phyloP scores from a whole-genome alignment of 2,888 invertebrate genomes.

The Teleogryllus oceanicus region DNA sequence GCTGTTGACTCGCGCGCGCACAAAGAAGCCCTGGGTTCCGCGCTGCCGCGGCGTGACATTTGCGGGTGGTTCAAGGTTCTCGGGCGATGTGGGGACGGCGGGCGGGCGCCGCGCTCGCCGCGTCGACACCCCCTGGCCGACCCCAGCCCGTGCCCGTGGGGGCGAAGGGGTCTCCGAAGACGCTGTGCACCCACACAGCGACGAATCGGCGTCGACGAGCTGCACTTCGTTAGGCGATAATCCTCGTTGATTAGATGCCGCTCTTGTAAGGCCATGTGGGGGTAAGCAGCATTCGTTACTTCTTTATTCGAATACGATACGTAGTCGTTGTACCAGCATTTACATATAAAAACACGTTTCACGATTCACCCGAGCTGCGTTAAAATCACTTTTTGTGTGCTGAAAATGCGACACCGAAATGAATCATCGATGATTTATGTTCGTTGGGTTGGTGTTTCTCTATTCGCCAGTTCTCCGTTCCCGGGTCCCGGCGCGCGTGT shows the following conservation, averaged over 20 bases:
- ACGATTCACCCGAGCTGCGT: not conserved
- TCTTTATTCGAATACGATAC: not conserved
- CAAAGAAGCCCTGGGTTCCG: not conserved
- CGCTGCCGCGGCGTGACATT: not conserved
- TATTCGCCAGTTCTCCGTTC: not conserved
- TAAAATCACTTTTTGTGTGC: not conserved
- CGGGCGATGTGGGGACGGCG: not conserved
- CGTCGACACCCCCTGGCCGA: too few species aligned
- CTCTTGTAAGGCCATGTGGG: too few species aligned
- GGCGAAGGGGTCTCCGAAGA: too few species aligned
- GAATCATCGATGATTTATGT: slow-evolving; percentile 3
- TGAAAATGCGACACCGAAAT: not conserved
- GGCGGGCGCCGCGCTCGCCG: too few species aligned
- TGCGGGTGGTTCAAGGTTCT: not conserved
- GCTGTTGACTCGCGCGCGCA: not conserved
- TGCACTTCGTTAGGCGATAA: too few species aligned
- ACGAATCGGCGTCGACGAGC: too few species aligned
- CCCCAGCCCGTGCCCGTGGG: too few species aligned
- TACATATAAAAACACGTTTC: not conserved
- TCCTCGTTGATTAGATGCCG: too few species aligned
- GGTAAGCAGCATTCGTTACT: not conserved
- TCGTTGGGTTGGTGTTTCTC: not conserved
- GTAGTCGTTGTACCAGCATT: not conserved
- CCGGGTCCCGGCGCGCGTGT: not conserved
- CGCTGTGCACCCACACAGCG: too few species aligned